Base-by-base conservation (phyloP, 2,888 invertebrate genomes). In the Catocala fraxini region DNA sequence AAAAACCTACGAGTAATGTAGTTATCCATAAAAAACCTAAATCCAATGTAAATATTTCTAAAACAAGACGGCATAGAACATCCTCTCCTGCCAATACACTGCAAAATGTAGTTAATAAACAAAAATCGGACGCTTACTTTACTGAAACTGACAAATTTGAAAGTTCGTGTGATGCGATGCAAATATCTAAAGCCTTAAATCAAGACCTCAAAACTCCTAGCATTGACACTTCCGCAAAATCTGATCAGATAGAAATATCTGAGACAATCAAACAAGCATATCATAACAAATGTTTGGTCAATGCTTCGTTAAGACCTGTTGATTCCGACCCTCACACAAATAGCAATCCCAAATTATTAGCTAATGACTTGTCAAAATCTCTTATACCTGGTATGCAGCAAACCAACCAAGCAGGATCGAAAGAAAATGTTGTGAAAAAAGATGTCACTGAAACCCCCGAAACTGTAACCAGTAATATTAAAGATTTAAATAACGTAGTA, bases 21-120 rank as follows among this genome's bases (percentile, higher is more conserved):
- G 9, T 39, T 47, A 48, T 55, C 46, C 39, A 48, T 13, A 49
- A 34, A 6, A 4, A 12, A 34, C 49, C 49, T 49, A 56, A 56
- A 11, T 42, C 35, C 9, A 39, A 39, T 9, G 35, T 39, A 39
- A 39, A 39, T 39, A 39, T 39, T 9, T 39, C 35, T 39, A 39
- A 9, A 39, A 39, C 35, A 39, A 6, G 35, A 7, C 6, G 35
- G 7, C 35, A 15, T 48, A 48, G 11, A 12, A 51, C 51, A 10
- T 39, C 41, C 39, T 5, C 39, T 5, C 13, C 41, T 41, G 13
- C 51, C 13, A 39, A 10, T 6, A 51, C 51, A 13, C 34, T n/a
- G 15, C 25, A 41, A 41, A 48, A 25, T 9, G 39, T 39, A 12
- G 25, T 25, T 25, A 4, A 25, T 4, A 47, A 46, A n/a, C 10